phyloP scores from a whole-genome alignment of 1,140 invertebrate genomes.

The Tyrophagus putrescentiae region DNA sequence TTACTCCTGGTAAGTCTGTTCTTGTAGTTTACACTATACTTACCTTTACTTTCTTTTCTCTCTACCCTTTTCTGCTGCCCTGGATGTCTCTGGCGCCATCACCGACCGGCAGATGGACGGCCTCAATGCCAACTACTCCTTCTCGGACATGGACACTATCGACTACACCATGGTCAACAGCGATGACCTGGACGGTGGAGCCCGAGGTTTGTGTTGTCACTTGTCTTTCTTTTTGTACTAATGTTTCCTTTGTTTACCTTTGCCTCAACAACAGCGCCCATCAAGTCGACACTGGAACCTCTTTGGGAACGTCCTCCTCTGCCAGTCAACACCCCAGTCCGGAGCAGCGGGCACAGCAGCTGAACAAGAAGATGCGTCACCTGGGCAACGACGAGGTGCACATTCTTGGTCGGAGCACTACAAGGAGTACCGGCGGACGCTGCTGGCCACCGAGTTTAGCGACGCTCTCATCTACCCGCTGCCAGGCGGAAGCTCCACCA shows the following conservation, averaged over 20 bases:
- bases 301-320: too few species aligned
- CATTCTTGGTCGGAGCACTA: slow-evolving; percentile 94
- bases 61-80: slow-evolving; percentile 51
- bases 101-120: not conserved
- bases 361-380: slow-evolving; percentile 84
- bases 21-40: not conserved
- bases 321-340: slow-evolving; percentile 25
- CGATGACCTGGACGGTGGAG: not conserved
- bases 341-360: slow-evolving; percentile 51
- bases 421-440: slow-evolving; percentile 84
- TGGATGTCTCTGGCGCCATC: slow-evolving; percentile 64
- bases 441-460: slow-evolving; percentile 97
- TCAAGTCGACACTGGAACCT: too few species aligned
- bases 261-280: too few species aligned
- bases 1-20: slow-evolving; percentile 19
- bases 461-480: slow-evolving; percentile 94
- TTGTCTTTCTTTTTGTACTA: too few species aligned
- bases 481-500: too few species aligned
- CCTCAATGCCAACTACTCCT: not conserved
- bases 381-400: slow-evolving; percentile 98
- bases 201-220: too few species aligned
- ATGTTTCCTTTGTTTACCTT: too few species aligned
- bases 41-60: not conserved
- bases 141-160: slow-evolving; percentile 9
- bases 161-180: slow-evolving; percentile 7